These are phyloP conservation scores for Coenobita brevimanus DNA, from an alignment of 1,140 invertebrate genomes.

Conservation along the genomic window DNA sequence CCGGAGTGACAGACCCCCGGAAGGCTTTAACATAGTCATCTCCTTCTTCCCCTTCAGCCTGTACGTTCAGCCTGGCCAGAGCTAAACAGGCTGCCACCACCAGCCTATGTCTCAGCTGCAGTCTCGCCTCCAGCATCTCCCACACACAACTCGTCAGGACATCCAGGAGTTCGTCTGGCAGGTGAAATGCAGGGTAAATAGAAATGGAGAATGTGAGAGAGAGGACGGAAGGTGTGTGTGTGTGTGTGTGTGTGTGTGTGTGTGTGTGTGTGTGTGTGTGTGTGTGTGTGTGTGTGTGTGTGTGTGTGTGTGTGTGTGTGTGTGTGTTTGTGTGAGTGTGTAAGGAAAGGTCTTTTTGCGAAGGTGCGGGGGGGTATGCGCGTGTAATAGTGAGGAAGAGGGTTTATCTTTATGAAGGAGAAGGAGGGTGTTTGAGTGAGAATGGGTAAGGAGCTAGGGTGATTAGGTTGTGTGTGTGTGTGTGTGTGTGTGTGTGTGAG, in stretches of 20 bases:
- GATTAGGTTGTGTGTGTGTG: too few relatives aligned
- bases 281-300: not conserved
- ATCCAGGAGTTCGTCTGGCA: conserved; percentile 3
- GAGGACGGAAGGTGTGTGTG: not conserved
- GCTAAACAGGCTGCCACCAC: conserved; percentile 36
- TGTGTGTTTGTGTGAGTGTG: too few relatives aligned
- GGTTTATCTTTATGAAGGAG: not conserved
- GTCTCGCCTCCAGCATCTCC: conserved; percentile 21
- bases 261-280: not conserved
- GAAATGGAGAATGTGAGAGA: too few relatives aligned
- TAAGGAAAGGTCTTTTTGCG: not conserved
- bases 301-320: not conserved
- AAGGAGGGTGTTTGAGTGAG: not conserved
- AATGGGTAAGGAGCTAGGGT: not conserved
- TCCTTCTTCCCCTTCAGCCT: not conserved
- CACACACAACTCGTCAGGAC: conserved; percentile 17
- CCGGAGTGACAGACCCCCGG: not conserved
- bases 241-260: not conserved
- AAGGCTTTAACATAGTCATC: conserved; percentile 38
- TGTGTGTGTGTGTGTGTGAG: not conserved
- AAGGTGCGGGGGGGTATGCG: not conserved
- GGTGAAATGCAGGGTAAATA: not conserved
- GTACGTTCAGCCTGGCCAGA: conserved; percentile 21
- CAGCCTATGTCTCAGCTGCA: conserved; percentile 32
- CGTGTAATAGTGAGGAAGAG: not conserved